These are phyloP conservation scores for Zaprionus capensis DNA, from an alignment of 1,140 invertebrate genomes.

Conservation along the genomic window DNA sequence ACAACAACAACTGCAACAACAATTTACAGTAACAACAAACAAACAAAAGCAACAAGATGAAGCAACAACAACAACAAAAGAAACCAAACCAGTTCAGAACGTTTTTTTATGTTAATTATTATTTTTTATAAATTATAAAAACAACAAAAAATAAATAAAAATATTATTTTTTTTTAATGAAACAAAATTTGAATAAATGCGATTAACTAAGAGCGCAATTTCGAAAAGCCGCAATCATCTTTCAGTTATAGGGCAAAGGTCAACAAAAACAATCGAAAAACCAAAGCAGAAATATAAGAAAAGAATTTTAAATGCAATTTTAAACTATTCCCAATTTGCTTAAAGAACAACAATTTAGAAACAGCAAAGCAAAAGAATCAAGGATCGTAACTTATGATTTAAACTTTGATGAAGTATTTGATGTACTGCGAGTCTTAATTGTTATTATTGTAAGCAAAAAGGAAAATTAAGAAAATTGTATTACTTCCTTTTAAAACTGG, in stretches of 20 bases:
- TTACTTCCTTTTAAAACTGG: too few species aligned
- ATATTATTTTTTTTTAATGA: constrained; percentile 21
- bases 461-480: too few species aligned
- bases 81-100: constrained; percentile 80
- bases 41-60: constrained; percentile 28
- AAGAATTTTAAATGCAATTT: not conserved
- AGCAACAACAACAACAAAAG: constrained; percentile 43
- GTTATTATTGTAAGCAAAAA: too few species aligned
- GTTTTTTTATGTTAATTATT: constrained; percentile 83
- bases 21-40: constrained; percentile 22
- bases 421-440: too few species aligned
- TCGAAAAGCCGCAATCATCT: constrained; percentile 21
- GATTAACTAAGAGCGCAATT: constrained; percentile 37
- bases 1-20: constrained; percentile 13
- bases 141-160: constrained; percentile 27
- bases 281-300: constrained; percentile 24
- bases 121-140: constrained; percentile 74
- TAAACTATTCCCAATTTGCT: too few species aligned
- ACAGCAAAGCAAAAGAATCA: constrained; percentile 11
- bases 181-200: constrained; percentile 65
- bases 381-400: too few species aligned
- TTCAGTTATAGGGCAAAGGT: constrained; percentile 22
- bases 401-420: too few species aligned
- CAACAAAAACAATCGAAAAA: constrained; percentile 11
- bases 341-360: constrained; percentile 15